Evolutionary conservation across 2,113 vertebrate genomes (phyloP), one percentile per base, ranked within the genome.

Genomic region (Python bivittatus): DNA sequence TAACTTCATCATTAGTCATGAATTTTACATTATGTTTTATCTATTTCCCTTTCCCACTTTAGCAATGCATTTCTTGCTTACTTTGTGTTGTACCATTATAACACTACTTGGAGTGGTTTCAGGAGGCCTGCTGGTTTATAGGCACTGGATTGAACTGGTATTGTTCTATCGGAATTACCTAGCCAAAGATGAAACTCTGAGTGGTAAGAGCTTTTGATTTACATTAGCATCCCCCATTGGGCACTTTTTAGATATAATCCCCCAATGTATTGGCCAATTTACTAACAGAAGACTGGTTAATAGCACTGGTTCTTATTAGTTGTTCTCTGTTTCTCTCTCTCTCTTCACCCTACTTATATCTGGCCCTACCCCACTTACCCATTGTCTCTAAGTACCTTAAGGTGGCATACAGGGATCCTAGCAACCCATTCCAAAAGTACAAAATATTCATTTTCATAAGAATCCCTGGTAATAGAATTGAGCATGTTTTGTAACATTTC

Each of bases 101-200:
- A 57, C 68, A 1, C 88, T 98, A 22, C 68, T 97, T 86, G 94
- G 96, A 12, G 2, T 97, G 2, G 60, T 97, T 92, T 90, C 93
- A 13, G 92, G 96, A 42, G 92, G 85, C 44, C 94, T 95, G 0
- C 61, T 98, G 58, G 33, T 98, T 86, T 98, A 97, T 90, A 86
- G 94, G 38, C 96, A 98, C 94, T 98, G 98, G 98, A 95, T 98
- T 88, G 99, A 99, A 96, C 93, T 99, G 48, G 94, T 97, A 88
- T 95, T 99, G 23, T 95, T 98, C 29, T 98, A 96, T 96, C 97
- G 97, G 94, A 98, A 97, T 93, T 97, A 96, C 91, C 84, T 97
- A 87, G 96, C 89, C 91, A 95, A 93, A 93, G 96, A 94, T 1
- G 96, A 98, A 94, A 95, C 90, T 0, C 68, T 94, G 0, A 91